Evolutionary conservation across 2,888 invertebrate species (phyloP).

Genomic region (Taphrorychus bicolor): DNA sequence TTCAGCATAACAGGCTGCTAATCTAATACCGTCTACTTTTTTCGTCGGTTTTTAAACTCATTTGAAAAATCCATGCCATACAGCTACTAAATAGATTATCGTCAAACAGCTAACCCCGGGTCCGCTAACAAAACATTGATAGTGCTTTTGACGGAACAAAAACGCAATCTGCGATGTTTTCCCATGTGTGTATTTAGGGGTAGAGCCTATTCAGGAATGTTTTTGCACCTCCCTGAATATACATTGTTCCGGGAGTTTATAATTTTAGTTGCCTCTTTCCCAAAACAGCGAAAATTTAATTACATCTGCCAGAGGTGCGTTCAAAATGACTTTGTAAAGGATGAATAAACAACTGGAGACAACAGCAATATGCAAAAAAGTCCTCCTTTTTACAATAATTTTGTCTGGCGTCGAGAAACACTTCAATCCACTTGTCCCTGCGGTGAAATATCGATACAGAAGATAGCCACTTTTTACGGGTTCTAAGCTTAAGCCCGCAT

Average conservation of each 20-base stretch:
- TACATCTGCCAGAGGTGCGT: neutral
- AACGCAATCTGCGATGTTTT: neutral
- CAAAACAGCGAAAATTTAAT: neutral
- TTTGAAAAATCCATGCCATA: too few species aligned
- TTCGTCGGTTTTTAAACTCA: too few species aligned
- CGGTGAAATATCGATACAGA: conserved; percentile 24
- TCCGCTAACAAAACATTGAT: neutral
- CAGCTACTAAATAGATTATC: too few species aligned
- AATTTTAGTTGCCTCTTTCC: neutral
- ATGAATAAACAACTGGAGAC: too few species aligned
- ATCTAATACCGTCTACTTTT: too few species aligned
- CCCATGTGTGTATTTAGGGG: neutral
- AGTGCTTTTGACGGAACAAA: neutral
- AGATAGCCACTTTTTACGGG: conserved; percentile 27
- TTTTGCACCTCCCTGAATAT: neutral
- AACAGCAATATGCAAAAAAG: too few species aligned
- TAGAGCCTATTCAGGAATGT: neutral
- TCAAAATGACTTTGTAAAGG: too few species aligned
- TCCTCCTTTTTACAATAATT: too few species aligned
- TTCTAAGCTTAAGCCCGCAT: conserved; percentile 24
- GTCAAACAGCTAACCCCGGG: too few species aligned
- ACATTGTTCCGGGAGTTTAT: neutral
- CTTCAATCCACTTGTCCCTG: conserved; percentile 30
- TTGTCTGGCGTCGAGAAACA: conserved; percentile 26
- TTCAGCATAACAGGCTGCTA: too few species aligned